Evolutionary conservation across 2,113 vertebrate genomes (phyloP), one percentile per base, ranked within the genome.

Genomic region (Odocoileus virginianus): DNA sequence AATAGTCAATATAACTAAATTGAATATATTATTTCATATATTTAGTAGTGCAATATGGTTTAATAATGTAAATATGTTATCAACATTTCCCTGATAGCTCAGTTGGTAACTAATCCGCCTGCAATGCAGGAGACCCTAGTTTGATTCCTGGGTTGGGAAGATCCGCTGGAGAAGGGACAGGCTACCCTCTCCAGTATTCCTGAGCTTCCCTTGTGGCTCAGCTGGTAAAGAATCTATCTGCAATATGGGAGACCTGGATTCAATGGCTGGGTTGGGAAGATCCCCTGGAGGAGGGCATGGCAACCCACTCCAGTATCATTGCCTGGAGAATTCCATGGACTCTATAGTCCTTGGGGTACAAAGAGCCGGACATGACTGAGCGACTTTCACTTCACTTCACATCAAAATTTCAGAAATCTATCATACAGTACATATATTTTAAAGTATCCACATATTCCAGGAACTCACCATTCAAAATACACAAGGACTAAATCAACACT

Each of bases 1-100:
- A 97, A 94, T 28, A 89, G 36, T 91, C 36, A 87, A 82, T 96
- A 89, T 7, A 78, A 96, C 64, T 88, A 89, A 95, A 81, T 40
- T 84, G 17, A 95, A 96, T 71, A 6, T 79, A 2, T 6, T 93
- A 50, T 67, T 71, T 71, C n/a, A 36, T 36, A 36, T 71, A n/a
- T 2, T 91, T 55, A 93, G 91, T 89, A 91, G 94, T 33, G 5
- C 5, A 92, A 86, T 71, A 23, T 95, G 58, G 40, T 2, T 91
- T 55, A 93, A 94, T 86, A 87, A 95, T 33, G 9, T 4, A 92
- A 88, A 19, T 5, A 82, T 64, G 19, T 10, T 15, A 78, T 89
- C 47, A 93, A 96, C 28, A 9, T 95, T 89, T 93, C 60, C 64
- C 64, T 71, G n/a, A 71, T 1, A 71, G 17, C 36, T 21, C n/a